Percentiles rank a stretch among this genome's conserved stretches.
phyloP scores from a whole-genome alignment of 2,113 vertebrate genomes.

The Serinus canaria region DNA sequence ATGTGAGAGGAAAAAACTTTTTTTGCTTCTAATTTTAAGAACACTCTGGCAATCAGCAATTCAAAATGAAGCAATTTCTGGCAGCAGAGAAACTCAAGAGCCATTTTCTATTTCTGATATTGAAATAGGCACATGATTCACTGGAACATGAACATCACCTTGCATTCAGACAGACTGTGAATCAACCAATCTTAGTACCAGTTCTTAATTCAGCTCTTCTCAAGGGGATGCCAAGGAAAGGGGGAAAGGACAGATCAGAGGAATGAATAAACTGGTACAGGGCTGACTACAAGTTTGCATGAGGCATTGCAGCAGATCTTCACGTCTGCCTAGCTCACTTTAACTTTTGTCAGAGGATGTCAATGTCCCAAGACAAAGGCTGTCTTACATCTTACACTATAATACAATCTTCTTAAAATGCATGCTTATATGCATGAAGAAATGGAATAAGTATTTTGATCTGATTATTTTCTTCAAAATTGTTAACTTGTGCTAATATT shows the following conservation, averaged over 20 bases:
- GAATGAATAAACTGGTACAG: not conserved
- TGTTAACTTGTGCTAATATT: not conserved
- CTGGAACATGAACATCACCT: not conserved
- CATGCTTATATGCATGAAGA: not conserved
- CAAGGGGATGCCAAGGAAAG: not conserved
- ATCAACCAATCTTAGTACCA: not conserved
- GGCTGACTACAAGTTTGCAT: not conserved
- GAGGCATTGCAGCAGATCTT: not conserved
- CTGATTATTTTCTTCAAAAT: not conserved
- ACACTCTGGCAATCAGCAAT: not conserved
- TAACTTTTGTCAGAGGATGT: not conserved
- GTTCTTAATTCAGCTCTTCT: not conserved
- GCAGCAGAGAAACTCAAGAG: constrained; percentile 2
- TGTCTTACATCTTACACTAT: not conserved
- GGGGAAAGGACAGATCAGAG: not conserved
- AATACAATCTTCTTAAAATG: not conserved
- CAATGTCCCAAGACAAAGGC: not conserved
- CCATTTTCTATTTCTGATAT: not conserved
- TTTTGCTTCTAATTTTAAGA: not conserved
- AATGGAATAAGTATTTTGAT: not conserved
- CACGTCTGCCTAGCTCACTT: not conserved
- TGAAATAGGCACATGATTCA: not conserved
- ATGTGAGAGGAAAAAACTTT: not conserved
- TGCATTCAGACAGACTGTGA: not conserved
- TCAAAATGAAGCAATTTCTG: not conserved